A percentile compares a stretch with the other conserved stretches of the same genome.
phyloP scores from a whole-genome alignment of 2,888 invertebrate species.

The Anagyrus pseudococci region DNA sequence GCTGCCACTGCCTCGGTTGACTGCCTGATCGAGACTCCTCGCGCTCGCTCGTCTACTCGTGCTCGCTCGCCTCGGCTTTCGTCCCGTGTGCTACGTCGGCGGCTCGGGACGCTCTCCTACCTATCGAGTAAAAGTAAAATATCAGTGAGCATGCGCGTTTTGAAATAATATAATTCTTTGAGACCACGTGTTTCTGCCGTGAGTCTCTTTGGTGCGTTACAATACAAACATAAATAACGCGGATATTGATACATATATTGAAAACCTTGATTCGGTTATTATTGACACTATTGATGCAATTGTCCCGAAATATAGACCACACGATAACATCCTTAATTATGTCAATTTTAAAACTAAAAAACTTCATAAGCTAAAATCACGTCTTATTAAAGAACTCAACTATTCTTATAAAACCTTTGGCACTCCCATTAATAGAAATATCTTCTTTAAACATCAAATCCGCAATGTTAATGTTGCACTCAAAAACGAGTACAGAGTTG shows the following conservation, averaged over 20 bases:
- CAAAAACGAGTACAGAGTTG: background rate
- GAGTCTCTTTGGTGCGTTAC: too few species aligned
- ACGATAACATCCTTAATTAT: constrained; percentile 11
- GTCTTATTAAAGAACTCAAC: background rate
- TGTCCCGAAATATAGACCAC: constrained; percentile 13
- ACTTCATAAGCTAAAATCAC: constrained; percentile 13
- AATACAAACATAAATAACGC: too few species aligned
- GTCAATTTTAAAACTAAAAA: constrained; percentile 3
- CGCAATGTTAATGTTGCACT: background rate
- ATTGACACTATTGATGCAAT: background rate
- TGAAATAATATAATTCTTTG: too few species aligned
- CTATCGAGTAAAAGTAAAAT: too few species aligned
- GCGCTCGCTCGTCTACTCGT: too few species aligned
- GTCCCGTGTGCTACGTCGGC: too few species aligned
- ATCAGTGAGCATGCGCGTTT: too few species aligned
- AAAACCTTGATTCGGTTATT: background rate
- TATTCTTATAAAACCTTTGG: background rate
- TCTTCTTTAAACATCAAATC: background rate
- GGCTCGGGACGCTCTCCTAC: too few species aligned
- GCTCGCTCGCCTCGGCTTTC: too few species aligned
- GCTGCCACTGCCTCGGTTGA: too few species aligned
- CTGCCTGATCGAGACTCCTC: too few species aligned
- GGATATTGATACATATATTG: background rate
- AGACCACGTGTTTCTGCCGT: too few species aligned
- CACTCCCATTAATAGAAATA: background rate